Evolutionary conservation across 2,888 invertebrate genomes (phyloP).

Genomic region (Drosophila leonis): DNA sequence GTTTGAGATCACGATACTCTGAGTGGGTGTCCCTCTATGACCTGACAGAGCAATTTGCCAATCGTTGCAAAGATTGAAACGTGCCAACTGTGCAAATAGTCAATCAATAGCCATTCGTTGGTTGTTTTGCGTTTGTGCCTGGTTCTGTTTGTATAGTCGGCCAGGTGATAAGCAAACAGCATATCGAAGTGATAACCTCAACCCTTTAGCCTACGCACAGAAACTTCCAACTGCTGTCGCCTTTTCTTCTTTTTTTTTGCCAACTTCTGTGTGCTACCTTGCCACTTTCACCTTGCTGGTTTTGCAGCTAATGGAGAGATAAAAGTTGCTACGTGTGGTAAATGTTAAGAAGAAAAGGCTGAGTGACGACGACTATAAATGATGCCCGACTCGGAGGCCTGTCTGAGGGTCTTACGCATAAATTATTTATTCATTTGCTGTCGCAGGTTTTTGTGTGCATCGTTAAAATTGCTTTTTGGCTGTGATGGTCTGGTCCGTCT

Average conservation of each 20-base stretch:
- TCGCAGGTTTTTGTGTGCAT: conserved; percentile 65
- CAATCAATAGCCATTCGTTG: conserved; percentile 50
- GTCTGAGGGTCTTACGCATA: conserved; percentile 59
- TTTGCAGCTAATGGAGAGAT: conserved; percentile 72
- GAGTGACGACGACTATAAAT: conserved; percentile 54
- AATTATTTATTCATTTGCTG: conserved; percentile 80
- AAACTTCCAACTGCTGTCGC: conserved; percentile 6
- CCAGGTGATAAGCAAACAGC: conserved; percentile 77
- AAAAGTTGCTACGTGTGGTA: conserved; percentile 77
- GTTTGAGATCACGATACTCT: neutral
- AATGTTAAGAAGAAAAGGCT: conserved; percentile 58
- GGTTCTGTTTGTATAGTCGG: conserved; percentile 36
- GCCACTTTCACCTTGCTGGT: conserved; percentile 13
- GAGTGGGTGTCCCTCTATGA: neutral
- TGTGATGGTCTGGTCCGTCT: neutral
- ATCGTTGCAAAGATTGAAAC: conserved; percentile 51
- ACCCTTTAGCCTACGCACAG: conserved; percentile 42
- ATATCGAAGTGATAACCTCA: conserved; percentile 37
- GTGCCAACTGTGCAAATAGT: conserved; percentile 70
- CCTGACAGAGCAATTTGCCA: conserved; percentile 54
- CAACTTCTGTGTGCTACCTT: conserved; percentile 1
- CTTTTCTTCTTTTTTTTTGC: neutral
- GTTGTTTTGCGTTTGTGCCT: conserved; percentile 18
- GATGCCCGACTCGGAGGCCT: conserved; percentile 19
- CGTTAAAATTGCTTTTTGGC: conserved; percentile 66